Percentiles rank a stretch among this genome's conserved stretches.
phyloP scores from a whole-genome alignment of 35 echinoderm and acorn worm genomes.

The Ophiothrix spiculata region DNA sequence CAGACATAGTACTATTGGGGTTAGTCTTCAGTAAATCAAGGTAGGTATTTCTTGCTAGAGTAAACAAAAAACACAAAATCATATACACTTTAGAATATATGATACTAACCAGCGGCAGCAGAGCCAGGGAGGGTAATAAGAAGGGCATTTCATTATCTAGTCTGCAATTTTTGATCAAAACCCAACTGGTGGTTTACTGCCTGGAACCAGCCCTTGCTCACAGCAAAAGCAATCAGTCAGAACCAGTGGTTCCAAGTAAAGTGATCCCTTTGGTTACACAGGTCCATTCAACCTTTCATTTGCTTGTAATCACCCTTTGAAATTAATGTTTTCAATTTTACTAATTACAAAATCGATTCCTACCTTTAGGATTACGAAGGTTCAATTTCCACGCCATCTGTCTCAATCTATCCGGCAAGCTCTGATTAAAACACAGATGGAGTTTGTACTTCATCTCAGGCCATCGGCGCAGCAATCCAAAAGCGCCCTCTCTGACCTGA shows the following conservation, averaged over 20 bases:
- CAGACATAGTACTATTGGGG: conserved; percentile 71
- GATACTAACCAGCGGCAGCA: neutral
- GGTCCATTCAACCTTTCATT: no score
- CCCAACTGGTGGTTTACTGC: no score
- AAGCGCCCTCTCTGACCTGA: conserved; percentile 43
- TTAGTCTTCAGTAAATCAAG: conserved; percentile 42
- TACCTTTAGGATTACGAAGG: conserved; percentile 76
- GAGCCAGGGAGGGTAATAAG: neutral
- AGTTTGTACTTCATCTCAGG: conserved; percentile 86
- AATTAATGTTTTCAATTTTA: neutral
- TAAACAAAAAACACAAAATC: neutral
- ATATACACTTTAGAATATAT: neutral
- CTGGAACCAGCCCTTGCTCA: no score
- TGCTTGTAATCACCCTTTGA: no score
- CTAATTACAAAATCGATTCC: neutral
- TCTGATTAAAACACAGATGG: conserved; percentile 67
- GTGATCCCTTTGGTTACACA: no score
- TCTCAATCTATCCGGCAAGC: conserved; percentile 46
- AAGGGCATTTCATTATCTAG: neutral
- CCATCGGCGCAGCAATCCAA: conserved; percentile 68
- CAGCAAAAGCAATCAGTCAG: no score
- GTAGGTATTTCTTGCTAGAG: conserved; percentile 44
- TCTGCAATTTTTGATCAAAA: no score
- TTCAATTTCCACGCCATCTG: conserved; percentile 57
- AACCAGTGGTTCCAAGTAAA: no score